Conservation (phyloP, 2,113 vertebrate species). For the Echinops telfairi region DNA sequence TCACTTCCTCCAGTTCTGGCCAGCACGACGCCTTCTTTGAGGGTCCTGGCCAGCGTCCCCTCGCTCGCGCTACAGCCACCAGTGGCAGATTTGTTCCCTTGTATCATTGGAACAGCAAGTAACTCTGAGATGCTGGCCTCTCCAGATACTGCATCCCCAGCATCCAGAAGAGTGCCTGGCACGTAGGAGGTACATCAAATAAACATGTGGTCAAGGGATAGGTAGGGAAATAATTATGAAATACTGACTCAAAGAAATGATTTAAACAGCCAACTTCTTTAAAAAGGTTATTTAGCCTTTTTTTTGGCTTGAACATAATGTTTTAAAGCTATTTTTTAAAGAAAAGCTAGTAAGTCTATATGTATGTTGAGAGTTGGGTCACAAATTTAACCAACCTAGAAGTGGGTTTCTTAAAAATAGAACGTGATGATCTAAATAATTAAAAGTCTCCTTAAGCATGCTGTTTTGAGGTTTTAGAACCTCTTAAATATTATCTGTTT, state of each 20-base stretch:
- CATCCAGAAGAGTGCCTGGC: background rate
- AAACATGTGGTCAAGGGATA: conserved; percentile 1
- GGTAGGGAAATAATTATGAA: background rate
- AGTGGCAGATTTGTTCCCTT: background rate
- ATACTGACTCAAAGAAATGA: conserved; percentile 23
- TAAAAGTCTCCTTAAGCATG: conserved; percentile 44
- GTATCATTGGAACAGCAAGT: background rate
- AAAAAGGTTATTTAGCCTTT: conserved; percentile 12
- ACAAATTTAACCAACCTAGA: conserved; percentile 64
- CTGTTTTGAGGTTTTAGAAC: background rate
- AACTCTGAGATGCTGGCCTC: background rate
- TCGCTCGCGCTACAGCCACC: background rate
- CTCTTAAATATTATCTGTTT: conserved; percentile 39
- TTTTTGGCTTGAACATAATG: background rate
- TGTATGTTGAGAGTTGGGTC: conserved; percentile 58
- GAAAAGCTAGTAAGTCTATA: conserved; percentile 22
- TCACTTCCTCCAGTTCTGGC: background rate
- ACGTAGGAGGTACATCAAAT: background rate
- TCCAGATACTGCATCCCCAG: background rate
- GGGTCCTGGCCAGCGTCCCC: background rate
- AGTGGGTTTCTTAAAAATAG: conserved; percentile 71
- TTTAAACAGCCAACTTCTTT: background rate
- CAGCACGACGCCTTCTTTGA: background rate
- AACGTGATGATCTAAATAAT: conserved; percentile 49
- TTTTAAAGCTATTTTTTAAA: background rate